Conservation (phyloP, 2,797 vertebrate genomes). For the Sebastes reedi region DNA sequence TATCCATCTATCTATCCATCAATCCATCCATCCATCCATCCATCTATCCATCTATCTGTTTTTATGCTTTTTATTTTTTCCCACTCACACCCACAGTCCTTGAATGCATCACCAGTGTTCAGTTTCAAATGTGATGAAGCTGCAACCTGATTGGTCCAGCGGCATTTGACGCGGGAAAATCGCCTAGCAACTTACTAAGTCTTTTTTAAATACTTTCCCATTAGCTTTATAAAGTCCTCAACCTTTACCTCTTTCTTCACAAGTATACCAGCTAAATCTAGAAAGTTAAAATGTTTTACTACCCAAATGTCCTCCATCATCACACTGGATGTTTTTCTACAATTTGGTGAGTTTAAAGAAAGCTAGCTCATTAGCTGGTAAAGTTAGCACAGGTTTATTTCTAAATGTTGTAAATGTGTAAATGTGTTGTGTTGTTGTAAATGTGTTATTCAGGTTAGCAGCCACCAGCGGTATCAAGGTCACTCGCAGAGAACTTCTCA, state of each 20-base stretch:
- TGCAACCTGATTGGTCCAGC: slow-evolving; percentile 47
- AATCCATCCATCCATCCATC: too few relatives aligned
- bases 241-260: rapidly evolving
- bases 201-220: neutral
- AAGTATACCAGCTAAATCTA: neutral
- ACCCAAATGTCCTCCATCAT: slow-evolving; percentile 85
- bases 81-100: rapidly evolving
- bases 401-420: neutral
- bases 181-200: rapidly evolving
- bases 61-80: too few relatives aligned
- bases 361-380: neutral
- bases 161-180: slow-evolving; percentile 27
- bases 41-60: too few relatives aligned
- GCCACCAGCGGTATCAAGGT: slow-evolving; percentile 84
- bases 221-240: neutral
- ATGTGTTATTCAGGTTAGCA: slow-evolving; percentile 79
- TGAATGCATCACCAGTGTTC: slow-evolving; percentile 19
- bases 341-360: slow-evolving; percentile 82
- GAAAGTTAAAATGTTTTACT: slow-evolving; percentile 83
- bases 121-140: neutral
- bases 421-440: neutral
- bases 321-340: slow-evolving; percentile 88
- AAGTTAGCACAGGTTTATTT: neutral
- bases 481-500: slow-evolving; percentile 85
- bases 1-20: rapidly evolving